Evolutionary conservation across 2,797 vertebrate genomes (phyloP).

Genomic region (Manis crassicaudata): DNA sequence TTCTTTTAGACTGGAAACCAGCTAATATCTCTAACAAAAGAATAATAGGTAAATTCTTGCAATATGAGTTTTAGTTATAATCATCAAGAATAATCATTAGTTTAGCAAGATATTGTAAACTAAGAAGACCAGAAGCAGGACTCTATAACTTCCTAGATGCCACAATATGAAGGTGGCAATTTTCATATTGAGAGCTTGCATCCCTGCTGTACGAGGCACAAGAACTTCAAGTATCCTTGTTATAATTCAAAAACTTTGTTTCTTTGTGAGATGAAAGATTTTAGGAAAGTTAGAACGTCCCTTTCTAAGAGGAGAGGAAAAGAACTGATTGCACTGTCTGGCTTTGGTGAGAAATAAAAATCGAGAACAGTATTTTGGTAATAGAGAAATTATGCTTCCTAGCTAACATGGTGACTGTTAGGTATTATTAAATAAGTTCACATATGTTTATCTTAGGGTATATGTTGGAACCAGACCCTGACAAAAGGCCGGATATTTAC

Average conservation of each 20-base stretch:
- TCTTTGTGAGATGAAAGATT: conserved; percentile 40
- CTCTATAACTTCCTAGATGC: background rate
- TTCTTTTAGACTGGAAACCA: background rate
- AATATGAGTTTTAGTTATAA: conserved; percentile 35
- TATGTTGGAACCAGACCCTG: conserved; percentile 98
- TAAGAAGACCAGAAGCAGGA: background rate
- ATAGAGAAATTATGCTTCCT: conserved; percentile 12
- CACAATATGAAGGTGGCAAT: background rate
- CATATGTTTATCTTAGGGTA: conserved; percentile 89
- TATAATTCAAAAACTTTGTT: background rate
- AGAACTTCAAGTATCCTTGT: conserved; percentile 32
- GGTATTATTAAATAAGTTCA: conserved; percentile 36
- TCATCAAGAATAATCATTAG: conserved; percentile 37
- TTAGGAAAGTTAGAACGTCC: background rate
- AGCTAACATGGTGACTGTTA: conserved; percentile 17
- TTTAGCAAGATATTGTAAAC: background rate
- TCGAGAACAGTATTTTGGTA: background rate
- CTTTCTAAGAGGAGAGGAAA: conserved; percentile 2
- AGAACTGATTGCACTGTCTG: background rate
- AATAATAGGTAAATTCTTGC: conserved; percentile 45
- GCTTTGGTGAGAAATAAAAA: conserved; percentile 48
- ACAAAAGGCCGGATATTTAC: conserved; percentile 97
- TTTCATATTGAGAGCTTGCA: background rate
- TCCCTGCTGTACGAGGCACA: background rate
- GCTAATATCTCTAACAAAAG: background rate